These are phyloP conservation scores for Drosophila rellima DNA, from an alignment of 2,888 invertebrate species.

Conservation along the genomic window DNA sequence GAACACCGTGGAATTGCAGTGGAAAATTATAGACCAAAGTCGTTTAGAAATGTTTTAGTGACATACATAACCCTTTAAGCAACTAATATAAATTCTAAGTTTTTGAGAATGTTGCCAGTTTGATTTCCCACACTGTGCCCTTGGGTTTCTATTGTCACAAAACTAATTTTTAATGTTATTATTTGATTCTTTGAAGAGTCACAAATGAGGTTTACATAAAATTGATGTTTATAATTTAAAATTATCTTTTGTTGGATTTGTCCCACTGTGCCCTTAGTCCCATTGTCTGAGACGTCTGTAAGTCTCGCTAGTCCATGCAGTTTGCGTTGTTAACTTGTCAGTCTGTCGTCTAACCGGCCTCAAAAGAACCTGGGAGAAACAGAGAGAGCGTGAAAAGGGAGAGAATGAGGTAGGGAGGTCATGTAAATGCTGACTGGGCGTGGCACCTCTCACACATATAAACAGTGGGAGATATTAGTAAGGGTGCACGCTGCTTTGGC, in stretches of 20 bases:
- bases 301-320: constrained; percentile 56
- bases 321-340: constrained; percentile 70
- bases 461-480: neutral
- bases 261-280: constrained; percentile 29
- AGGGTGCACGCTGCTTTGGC: constrained; percentile 14
- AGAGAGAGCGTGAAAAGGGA: neutral
- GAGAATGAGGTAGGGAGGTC: constrained; percentile 3
- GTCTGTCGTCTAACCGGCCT: constrained; percentile 46
- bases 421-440: constrained; percentile 66
- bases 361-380: constrained; percentile 11
- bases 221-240: neutral
- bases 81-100: neutral
- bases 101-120: too few species aligned
- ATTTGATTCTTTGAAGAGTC: too few species aligned
- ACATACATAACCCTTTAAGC: neutral
- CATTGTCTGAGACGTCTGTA: constrained; percentile 42
- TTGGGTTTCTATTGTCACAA: too few species aligned
- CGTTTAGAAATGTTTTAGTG: neutral
- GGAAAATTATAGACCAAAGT: too few species aligned
- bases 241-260: neutral
- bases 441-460: constrained; percentile 29
- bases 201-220: neutral
- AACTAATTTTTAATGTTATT: too few species aligned
- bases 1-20: constrained; percentile 13
- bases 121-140: too few species aligned